Evolutionary conservation across 2,888 invertebrate species (phyloP), one percentile per base, ranked within the genome.

Genomic region (Pterostichus niger): DNA sequence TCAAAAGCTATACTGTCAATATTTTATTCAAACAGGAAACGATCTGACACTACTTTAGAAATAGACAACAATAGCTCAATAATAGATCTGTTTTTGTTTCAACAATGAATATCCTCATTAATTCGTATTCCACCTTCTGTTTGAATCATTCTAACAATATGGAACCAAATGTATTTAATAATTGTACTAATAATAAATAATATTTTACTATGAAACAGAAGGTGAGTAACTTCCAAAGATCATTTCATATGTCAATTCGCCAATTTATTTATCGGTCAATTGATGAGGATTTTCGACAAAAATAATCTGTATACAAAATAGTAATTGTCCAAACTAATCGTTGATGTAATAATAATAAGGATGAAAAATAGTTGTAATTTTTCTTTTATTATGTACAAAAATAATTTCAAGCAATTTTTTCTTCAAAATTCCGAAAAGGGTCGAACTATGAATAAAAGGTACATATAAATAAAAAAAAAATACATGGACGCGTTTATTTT

Each of bases 241-340:
- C 11, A 17, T 10, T 33, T 44, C 2, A 24, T 13, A 71, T 7
- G 44, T 71, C 40, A 75, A 75, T 75, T 52, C 44, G 44, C 24
- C 46, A 40, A 73, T 17, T 73, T 31, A 68, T 73, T 46, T 73
- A 73, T 68, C 15, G 17, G 15, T 17, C 40, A 49, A 78, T 78
- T 79, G 73, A 81, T 81, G 81, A 81, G 81, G 78, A 73, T 56
- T 68, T 81, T 81, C 71, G 31, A 71, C 17, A 54, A 81, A 80
- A 68, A 80, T 80, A 80, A 80, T 15, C 73, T 81, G 81, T 81
- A 81, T 73, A 81, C 81, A 81, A 81, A 81, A 81, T 81, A 81
- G 71, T 78, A 78, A 56, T 59, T 82, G 82, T 82, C 75, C 73
- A 82, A 82, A 82, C 73, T 82, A 82, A 75, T 75, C 33, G 49